These are phyloP conservation scores for Circaetus cinerascens DNA, from an alignment of 2,113 vertebrate genomes.

Conservation along the genomic window DNA sequence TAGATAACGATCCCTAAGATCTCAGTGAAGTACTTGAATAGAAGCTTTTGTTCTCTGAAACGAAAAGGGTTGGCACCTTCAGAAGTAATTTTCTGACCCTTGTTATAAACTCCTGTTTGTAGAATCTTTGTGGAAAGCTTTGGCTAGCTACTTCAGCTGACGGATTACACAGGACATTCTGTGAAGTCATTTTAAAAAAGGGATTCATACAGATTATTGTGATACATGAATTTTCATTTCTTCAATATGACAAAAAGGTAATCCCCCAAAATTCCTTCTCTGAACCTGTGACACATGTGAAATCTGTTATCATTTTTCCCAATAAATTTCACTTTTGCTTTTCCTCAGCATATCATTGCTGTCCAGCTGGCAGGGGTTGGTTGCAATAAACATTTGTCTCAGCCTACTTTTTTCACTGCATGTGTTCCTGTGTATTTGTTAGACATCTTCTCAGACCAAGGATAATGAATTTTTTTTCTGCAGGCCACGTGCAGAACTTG, in stretches of 20 bases:
- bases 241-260: neutral
- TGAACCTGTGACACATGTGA: neutral
- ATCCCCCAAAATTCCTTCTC: neutral
- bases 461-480: neutral
- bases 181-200: neutral
- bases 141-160: neutral
- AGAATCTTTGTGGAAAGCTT: neutral
- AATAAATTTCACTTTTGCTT: neutral
- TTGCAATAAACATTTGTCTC: neutral
- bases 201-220: neutral
- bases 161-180: neutral
- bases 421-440: neutral
- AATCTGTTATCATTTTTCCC: neutral
- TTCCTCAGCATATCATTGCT: neutral
- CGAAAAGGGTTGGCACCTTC: neutral
- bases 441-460: neutral
- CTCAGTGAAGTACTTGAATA: neutral
- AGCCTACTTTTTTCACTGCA: neutral
- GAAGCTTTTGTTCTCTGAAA: neutral
- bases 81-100: neutral
- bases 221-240: neutral
- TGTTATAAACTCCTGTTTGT: neutral
- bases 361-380: neutral
- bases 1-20: neutral
- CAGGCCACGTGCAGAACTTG: neutral